phyloP scores from a whole-genome alignment of 2,888 invertebrate species.

The Drosophila putrida region DNA sequence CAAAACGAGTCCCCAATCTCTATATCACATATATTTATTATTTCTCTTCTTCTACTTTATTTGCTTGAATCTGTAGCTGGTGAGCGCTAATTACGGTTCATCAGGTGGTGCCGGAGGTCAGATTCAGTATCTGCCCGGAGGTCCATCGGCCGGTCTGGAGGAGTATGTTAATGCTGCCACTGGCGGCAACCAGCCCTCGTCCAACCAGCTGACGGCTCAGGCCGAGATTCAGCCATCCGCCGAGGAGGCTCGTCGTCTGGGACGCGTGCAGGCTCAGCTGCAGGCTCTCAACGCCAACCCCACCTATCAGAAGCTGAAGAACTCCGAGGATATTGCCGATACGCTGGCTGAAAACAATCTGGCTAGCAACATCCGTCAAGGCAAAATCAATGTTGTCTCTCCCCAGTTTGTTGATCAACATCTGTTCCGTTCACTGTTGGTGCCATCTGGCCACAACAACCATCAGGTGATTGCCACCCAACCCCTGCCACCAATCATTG shows the following conservation, averaged over 20 bases:
- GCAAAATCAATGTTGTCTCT: constrained; percentile 80
- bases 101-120: constrained; percentile 15
- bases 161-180: constrained; percentile 79
- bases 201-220: constrained; percentile 70
- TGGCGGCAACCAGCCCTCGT: constrained; percentile 58
- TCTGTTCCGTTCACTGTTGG: constrained; percentile 81
- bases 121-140: constrained; percentile 55
- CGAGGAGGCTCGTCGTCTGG: constrained; percentile 75
- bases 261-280: constrained; percentile 77
- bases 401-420: constrained; percentile 83
- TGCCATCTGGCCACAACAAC: constrained; percentile 81
- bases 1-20: constrained; percentile 1
- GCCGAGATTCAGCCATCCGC: constrained; percentile 77
- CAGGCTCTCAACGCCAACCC: constrained; percentile 76
- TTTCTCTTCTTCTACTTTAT: not conserved
- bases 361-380: constrained; percentile 82
- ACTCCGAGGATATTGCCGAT: constrained; percentile 83
- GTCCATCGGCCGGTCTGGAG: constrained; percentile 69
- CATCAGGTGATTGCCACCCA: constrained; percentile 83
- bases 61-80: constrained; percentile 49
- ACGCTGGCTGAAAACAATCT: constrained; percentile 78
- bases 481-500: constrained; percentile 82
- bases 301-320: constrained; percentile 78
- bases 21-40: not conserved
- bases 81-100: constrained; percentile 68